A percentile compares a stretch with the other conserved stretches of the same genome.
Conservation (phyloP, 2,113 vertebrate species). For the Podarcis cretensis region DNA sequence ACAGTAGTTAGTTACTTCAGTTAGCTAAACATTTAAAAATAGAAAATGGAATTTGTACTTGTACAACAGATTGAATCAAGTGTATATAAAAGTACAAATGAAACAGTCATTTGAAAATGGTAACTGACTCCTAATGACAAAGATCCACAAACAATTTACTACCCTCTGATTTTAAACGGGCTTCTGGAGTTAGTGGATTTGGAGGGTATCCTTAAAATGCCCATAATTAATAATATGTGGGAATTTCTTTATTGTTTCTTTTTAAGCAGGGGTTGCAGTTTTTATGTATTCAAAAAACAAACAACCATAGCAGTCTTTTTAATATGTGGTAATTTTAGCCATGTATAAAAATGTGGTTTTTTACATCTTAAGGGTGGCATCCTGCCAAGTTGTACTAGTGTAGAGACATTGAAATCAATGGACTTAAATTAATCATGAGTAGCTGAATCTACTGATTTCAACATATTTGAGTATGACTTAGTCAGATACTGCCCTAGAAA, state of each 20-base stretch:
- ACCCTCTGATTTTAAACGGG: background rate
- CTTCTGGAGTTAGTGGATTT: no score
- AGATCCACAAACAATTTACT: background rate
- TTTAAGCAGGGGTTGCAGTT: background rate
- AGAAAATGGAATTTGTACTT: background rate
- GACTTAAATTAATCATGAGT: no score
- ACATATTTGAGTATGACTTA: background rate
- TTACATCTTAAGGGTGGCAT: background rate
- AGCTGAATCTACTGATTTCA: background rate
- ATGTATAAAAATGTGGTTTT: background rate
- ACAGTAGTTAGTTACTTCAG: background rate
- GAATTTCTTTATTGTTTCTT: background rate
- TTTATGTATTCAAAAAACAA: background rate
- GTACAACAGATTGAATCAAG: background rate
- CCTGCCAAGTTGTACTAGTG: background rate
- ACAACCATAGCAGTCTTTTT: background rate
- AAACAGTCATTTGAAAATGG: background rate
- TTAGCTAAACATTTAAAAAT: background rate
- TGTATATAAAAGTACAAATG: background rate
- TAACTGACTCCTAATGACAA: background rate
- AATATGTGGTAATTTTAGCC: background rate
- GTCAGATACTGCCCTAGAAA: background rate
- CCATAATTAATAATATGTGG: background rate
- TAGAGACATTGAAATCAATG: no score
- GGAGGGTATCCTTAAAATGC: background rate